Evolutionary conservation across 1,140 invertebrate genomes (phyloP), one percentile per base, ranked within the genome.

Genomic region (Pogonus chalceus): DNA sequence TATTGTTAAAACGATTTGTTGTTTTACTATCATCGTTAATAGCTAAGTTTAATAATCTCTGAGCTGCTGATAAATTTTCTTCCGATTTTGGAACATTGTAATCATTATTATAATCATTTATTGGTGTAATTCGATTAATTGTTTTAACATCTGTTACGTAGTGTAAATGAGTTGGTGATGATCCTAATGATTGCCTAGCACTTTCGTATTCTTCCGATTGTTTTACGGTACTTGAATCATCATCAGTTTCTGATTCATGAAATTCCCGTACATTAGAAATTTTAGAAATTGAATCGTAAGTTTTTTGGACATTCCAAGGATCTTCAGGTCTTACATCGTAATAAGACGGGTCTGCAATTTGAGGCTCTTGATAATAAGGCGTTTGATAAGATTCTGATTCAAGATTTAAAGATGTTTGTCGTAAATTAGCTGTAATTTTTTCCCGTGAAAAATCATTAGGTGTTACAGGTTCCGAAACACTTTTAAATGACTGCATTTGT

Each of bases 1-100:
- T 87, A 31, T 70, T 78, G 24, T 69, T 76, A 56, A 84, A 85
- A 57, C 83, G 75, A 56, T 76, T 79, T 1, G 37, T 64, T 54
- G 37, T 9, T 43, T 43, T 43, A 43, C 9, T 10, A 43, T 43
- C 37, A 43, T 43, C 37, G 18, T 43, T 43, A 43, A 43, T 43
- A 3, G 64, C 62, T 24, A 67, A 52, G 54, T 65, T 57, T 10
- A 65, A 56, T 7, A 67, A 54, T 52, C 62, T 58, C 57, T 65
- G 62, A 39, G 59, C 62, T 14, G 63, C 59, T 20, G 63, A 62
- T 14, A 64, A 23, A 39, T 60, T 52, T 31, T 31, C 26, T 7
- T 4, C 4, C 14, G 4, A 14, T 31, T 31, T 14, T 31, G 26
- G 26, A 43, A 43, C 37, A 43, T 12, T 12, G n/a, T n/a, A n/a